Evolutionary conservation across 2,888 invertebrate species (phyloP), one percentile per base, ranked within the genome.

Genomic region (Psylliodes chrysocephalus): DNA sequence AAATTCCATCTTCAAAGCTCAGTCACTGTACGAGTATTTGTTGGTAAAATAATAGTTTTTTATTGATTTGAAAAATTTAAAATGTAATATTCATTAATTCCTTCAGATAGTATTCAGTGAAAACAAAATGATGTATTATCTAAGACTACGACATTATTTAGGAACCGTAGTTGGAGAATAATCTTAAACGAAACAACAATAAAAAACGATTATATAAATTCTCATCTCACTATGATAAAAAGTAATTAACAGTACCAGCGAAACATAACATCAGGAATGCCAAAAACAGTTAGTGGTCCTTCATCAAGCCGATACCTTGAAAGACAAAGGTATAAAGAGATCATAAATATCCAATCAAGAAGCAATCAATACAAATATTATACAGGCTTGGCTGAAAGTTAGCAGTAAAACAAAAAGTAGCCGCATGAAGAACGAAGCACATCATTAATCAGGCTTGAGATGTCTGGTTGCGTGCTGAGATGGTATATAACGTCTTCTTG

Each of bases 361-460:
- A 66, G 64, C 68, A 70, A 70, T 70, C 67, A 66, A 66, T 70
- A 66, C 49, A 30, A 49, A 49, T 49, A 49, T 49, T 67, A 69
- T 62, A 67, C 64, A 67, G 69, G 64, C 67, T 57, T 47, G 60
- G 57, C 66, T 63, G 67, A 60, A 60, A 61, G 60, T 60, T 51
- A 56, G 62, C 56, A 63, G 66, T 69, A 71, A 72, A 71, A 74
- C 72, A 74, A 74, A 74, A 74, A 73, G 73, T 68, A 68, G 71
- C 73, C 61, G 71, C 67, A 67, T 66, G 70, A 68, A 71, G 69
- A 63, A 63, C 67, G 66, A 63, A 12, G 70, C 72, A 73, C 73
- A 67, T 73, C 73, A 73, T 74, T 73, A 72, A 74, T 74, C 74
- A 74, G 70, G 69, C 70, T 73, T 70, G 28, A 72, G 70, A 66